phyloP scores from a whole-genome alignment of 2,797 vertebrate species.

The Arrhamphus sclerolepis region DNA sequence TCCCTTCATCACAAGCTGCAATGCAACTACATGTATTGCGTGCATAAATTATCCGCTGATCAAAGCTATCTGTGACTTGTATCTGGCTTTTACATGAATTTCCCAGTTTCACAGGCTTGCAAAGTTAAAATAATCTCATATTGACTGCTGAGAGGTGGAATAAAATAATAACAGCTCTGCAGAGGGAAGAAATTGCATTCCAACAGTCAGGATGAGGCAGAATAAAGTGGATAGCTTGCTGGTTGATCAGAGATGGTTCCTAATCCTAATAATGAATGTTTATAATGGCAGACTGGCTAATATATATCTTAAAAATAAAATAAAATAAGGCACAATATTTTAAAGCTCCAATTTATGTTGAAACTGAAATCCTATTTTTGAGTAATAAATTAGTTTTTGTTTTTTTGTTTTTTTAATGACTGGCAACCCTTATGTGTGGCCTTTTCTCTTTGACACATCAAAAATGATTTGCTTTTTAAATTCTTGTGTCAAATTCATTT shows the following conservation, averaged over 20 bases:
- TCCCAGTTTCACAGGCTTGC: slow-evolving; percentile 53
- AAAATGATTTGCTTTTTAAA: neutral
- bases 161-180: slow-evolving; percentile 44
- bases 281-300: neutral
- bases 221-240: slow-evolving; percentile 7
- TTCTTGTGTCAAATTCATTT: slow-evolving; percentile 3
- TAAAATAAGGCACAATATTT: neutral
- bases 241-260: slow-evolving; percentile 9
- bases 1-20: slow-evolving; percentile 50
- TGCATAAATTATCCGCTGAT: slow-evolving; percentile 66
- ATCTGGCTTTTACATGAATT: slow-evolving; percentile 43
- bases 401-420: too few relatives aligned
- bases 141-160: slow-evolving; percentile 29
- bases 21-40: slow-evolving; percentile 45
- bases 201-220: slow-evolving; percentile 8
- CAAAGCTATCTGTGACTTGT: slow-evolving; percentile 54
- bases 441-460: neutral
- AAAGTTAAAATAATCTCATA: slow-evolving; percentile 36
- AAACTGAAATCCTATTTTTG: neutral
- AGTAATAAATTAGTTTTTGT: too few relatives aligned
- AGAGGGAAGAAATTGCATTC: slow-evolving; percentile 3
- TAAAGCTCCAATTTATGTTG: neutral
- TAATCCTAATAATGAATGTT: slow-evolving; percentile 2
- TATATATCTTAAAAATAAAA: neutral
- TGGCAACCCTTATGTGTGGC: too few relatives aligned